These are phyloP conservation scores for Drosophila atroscutellata DNA, from an alignment of 2,888 invertebrate genomes.

Conservation along the genomic window DNA sequence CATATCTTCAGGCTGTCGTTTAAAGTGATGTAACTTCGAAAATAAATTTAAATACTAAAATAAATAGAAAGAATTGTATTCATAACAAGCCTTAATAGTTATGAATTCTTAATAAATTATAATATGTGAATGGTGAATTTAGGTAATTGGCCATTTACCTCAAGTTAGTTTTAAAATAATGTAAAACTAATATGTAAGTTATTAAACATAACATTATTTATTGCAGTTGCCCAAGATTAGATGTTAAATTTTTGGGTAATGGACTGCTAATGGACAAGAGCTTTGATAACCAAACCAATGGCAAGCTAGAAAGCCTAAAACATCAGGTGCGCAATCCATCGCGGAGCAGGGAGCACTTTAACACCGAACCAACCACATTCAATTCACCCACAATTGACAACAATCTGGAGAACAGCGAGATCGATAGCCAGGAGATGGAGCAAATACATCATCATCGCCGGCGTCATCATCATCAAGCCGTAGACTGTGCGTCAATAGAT, in stretches of 20 bases:
- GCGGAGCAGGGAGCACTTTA: constrained; percentile 28
- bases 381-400: constrained; percentile 80
- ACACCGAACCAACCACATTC: constrained; percentile 74
- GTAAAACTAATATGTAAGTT: background rate
- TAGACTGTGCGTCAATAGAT: constrained; percentile 40
- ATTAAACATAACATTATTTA: background rate
- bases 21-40: background rate
- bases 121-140: background rate
- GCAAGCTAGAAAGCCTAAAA: constrained; percentile 29
- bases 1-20: constrained; percentile 8
- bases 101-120: background rate
- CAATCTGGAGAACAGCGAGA: constrained; percentile 69
- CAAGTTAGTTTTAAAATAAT: background rate
- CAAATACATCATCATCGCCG: constrained; percentile 60
- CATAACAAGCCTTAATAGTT: background rate
- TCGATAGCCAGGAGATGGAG: constrained; percentile 33
- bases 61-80: background rate
- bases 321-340: constrained; percentile 50
- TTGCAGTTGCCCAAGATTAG: constrained; percentile 83
- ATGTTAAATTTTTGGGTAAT: constrained; percentile 78
- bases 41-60: background rate
- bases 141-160: background rate
- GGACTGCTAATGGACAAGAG: constrained; percentile 57
- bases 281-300: constrained; percentile 49
- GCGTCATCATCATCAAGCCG: constrained; percentile 53